Conservation (phyloP, 2,797 vertebrate genomes). For the Myotis findleyi region DNA sequence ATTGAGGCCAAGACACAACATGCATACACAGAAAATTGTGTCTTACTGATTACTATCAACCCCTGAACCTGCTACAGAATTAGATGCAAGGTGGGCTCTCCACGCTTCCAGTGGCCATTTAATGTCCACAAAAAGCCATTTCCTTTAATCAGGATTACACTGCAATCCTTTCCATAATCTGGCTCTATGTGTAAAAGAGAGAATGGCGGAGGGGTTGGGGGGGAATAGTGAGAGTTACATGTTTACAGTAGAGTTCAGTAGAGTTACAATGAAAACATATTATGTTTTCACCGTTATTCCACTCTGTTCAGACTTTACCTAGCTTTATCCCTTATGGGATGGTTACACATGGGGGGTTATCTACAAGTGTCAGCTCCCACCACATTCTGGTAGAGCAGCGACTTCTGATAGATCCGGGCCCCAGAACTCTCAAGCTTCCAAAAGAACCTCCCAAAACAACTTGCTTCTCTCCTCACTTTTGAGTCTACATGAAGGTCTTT, state of each 20-base stretch:
- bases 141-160: not conserved
- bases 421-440: not conserved
- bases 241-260: not conserved
- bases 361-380: rapidly evolving
- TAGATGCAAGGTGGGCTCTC: not conserved
- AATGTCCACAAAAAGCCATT: not conserved
- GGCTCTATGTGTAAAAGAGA: not conserved
- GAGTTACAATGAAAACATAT: not conserved
- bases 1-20: not conserved
- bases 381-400: not conserved
- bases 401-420: not conserved
- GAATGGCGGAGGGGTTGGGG: rapidly evolving
- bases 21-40: not conserved
- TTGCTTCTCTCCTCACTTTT: not conserved
- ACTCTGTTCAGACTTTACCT: not conserved
- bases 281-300: not conserved
- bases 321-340: not conserved
- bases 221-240: not conserved
- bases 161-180: not conserved
- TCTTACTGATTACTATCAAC: not conserved
- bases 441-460: not conserved
- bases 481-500: not conserved
- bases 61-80: not conserved
- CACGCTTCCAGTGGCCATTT: not conserved
- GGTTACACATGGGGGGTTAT: too few relatives aligned